Evolutionary conservation across 2,888 invertebrate species (phyloP), one percentile per base, ranked within the genome.

Genomic region (Lumbricus terrestris): DNA sequence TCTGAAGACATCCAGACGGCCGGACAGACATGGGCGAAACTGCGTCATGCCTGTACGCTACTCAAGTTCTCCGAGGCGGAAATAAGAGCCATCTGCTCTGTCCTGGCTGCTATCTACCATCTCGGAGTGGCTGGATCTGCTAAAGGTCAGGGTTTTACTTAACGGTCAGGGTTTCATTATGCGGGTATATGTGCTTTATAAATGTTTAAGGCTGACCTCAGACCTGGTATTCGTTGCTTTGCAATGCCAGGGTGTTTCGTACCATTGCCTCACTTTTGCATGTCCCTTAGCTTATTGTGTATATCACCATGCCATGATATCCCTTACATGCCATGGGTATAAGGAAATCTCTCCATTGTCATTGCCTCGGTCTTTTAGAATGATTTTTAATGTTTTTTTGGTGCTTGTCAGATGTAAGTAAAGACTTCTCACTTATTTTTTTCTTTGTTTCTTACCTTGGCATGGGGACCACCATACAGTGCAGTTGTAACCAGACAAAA

Each of bases 21-120:
- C 0, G 97, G 97, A 91, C 96, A 97, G 0, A 97, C 97, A 91
- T 98, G 98, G 95, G 96, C 96, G 88, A 97, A 97, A 90, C 96
- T 98, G 88, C 96, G 97, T 92, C 96, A 96, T 88, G 97, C 98
- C 20, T 96, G 99, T 93, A 96, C 96, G 91, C 95, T 96, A 90
- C 95, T 99, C 37, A 97, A 96, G 0, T 96, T 98, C 40, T 96
- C 96, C 0, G 97, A 97, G 88, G 96, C 96, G 34, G 98, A 98
- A 92, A 97, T 97, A 93, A 97, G 97, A 94, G 97, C 97, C 0
- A 96, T 99, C 89, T 98, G 97, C 97, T 96, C 96, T 93, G 97
- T 98, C 85, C 95, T 99, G 93, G 98, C 98, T 0, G 97, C 98
- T n/a, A 97, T 99, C 91, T 97, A 98, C 94, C 99, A 99, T 95